Percentiles rank a stretch among this genome's conserved stretches.
These are phyloP conservation scores for Pelmatolapia mariae DNA, from an alignment of 2,113 vertebrate species.

Conservation along the genomic window DNA sequence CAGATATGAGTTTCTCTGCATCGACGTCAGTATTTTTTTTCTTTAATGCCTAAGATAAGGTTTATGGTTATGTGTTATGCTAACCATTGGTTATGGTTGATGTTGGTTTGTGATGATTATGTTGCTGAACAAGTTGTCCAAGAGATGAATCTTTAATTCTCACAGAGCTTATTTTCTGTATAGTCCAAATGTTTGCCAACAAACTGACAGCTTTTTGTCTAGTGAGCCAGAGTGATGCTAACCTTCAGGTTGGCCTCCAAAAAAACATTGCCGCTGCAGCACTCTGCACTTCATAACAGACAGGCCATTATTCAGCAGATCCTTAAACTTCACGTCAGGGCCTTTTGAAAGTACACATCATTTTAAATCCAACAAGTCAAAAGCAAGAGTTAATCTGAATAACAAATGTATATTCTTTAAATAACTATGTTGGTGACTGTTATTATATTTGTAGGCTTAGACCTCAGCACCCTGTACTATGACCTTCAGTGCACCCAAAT, in stretches of 20 bases:
- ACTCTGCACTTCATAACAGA: fast-evolving
- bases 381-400: not conserved
- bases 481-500: not conserved
- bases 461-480: not conserved
- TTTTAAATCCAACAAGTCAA: not conserved
- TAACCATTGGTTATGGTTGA: not conserved
- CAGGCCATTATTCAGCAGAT: not conserved
- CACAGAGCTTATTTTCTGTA: fast-evolving
- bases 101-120: not conserved
- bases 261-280: fast-evolving
- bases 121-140: not conserved
- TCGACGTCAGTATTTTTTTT: not conserved
- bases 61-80: not conserved
- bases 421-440: not conserved
- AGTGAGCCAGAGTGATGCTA: not conserved
- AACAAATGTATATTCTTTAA: not conserved
- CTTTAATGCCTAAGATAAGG: not conserved
- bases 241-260: not conserved
- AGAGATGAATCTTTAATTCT: not conserved
- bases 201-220: not conserved
- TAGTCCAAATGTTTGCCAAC: not conserved
- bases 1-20: not conserved
- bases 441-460: not conserved
- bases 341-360: not conserved
- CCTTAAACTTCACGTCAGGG: not conserved